phyloP scores from a whole-genome alignment of 2,888 invertebrate species.

The Amphiduros pacificus region DNA sequence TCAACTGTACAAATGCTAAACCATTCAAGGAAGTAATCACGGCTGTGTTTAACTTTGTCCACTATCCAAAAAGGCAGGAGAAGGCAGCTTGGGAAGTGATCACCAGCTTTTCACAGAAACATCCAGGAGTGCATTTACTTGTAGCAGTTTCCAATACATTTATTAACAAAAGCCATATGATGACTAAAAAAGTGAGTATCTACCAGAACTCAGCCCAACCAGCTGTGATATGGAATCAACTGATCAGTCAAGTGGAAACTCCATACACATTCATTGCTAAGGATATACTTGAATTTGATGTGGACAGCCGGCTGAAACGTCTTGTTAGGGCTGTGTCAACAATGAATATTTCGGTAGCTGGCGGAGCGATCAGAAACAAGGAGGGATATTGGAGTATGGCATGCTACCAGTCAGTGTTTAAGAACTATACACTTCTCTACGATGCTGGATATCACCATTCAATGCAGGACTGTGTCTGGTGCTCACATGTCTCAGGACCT shows the following conservation, averaged over 20 bases:
- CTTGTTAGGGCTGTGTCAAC: conserved; percentile 40
- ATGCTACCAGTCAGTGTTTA: conserved; percentile 43
- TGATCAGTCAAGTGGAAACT: conserved; percentile 35
- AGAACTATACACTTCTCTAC: conserved; percentile 42
- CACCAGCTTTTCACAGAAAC: too few relatives aligned
- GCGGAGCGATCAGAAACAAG: conserved; percentile 38
- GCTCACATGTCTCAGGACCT: conserved; percentile 48
- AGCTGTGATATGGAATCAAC: conserved; percentile 37
- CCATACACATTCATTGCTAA: conserved; percentile 42
- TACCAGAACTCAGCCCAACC: conserved; percentile 15
- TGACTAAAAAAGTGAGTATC: too few relatives aligned
- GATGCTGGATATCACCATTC: conserved; percentile 46
- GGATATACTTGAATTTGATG: conserved; percentile 36
- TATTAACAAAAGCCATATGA: too few relatives aligned
- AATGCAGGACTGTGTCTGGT: conserved; percentile 45
- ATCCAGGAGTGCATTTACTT: too few relatives aligned
- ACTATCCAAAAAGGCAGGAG: too few relatives aligned
- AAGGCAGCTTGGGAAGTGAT: too few relatives aligned
- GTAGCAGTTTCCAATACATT: too few relatives aligned
- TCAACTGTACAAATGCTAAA: conserved; percentile 22
- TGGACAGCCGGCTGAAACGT: conserved; percentile 39
- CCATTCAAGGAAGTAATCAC: conserved; percentile 24
- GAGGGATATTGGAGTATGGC: conserved; percentile 43
- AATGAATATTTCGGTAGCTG: conserved; percentile 35
- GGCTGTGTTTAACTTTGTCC: conserved; percentile 9